phyloP scores from a whole-genome alignment of 1,140 invertebrate species.

The Leptonema lineaticorne region DNA sequence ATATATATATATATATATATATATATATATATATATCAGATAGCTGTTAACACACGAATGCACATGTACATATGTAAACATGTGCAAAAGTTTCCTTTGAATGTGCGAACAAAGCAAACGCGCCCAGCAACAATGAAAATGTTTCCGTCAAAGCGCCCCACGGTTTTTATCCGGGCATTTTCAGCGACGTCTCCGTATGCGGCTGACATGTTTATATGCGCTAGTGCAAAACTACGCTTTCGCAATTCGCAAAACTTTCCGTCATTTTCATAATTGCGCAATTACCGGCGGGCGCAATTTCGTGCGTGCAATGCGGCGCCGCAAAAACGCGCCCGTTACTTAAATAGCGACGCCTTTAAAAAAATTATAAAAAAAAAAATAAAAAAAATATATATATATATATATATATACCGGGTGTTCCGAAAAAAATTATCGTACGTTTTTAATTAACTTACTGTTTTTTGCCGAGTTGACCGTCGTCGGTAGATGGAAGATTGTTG shows the following conservation, averaged over 20 bases:
- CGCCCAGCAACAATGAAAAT: neutral
- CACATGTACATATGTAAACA: too few relatives aligned
- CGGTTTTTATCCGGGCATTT: constrained; percentile 1
- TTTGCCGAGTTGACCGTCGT: neutral
- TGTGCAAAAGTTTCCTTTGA: too few relatives aligned
- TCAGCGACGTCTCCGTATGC: constrained; percentile 14
- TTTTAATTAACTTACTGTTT: constrained; percentile 7
- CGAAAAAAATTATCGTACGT: neutral
- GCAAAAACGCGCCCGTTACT: neutral
- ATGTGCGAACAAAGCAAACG: too few relatives aligned
- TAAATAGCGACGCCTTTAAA: neutral
- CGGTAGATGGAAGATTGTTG: neutral
- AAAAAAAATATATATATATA: neutral
- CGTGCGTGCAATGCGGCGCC: too few relatives aligned
- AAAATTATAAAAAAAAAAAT: neutral
- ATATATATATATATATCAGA: too few relatives aligned
- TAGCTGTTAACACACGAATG: too few relatives aligned
- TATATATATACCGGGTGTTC: neutral
- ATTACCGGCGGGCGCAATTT: too few relatives aligned
- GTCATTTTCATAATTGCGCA: constrained; percentile 40
- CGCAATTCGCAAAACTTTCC: constrained; percentile 29
- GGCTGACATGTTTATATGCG: constrained; percentile 33
- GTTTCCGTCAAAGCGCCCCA: neutral
- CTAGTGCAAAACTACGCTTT: constrained; percentile 22
- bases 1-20: too few relatives aligned